phyloP scores from a whole-genome alignment of 2,113 vertebrate genomes.

The Pelvicachromis taeniatus region DNA sequence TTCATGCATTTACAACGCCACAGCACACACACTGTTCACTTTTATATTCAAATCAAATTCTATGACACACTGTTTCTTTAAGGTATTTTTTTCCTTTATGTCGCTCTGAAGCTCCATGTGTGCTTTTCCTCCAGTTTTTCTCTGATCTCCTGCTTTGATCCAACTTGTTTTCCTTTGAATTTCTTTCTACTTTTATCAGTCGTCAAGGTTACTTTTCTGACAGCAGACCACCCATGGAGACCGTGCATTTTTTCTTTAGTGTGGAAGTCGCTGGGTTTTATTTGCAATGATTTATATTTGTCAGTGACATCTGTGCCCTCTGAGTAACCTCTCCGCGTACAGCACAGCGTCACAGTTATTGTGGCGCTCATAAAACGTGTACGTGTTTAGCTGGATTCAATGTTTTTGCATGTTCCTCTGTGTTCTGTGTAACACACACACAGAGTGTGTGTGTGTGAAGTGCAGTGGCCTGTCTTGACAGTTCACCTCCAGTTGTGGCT shows the following conservation, averaged over 20 bases:
- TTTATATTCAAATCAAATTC: neutral
- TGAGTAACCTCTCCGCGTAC: constrained; percentile 1
- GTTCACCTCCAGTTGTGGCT: constrained; percentile 28
- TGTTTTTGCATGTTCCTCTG: neutral
- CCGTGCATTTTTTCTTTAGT: constrained; percentile 11
- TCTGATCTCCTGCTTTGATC: neutral
- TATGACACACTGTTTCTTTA: neutral
- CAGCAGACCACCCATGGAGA: neutral
- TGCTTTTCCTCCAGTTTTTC: neutral
- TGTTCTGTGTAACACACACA: neutral
- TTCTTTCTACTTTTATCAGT: neutral
- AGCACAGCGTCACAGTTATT: neutral
- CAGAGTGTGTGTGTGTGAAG: neutral
- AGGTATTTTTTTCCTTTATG: neutral
- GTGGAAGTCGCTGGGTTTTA: neutral
- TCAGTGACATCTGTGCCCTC: constrained; percentile 29
- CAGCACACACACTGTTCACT: neutral
- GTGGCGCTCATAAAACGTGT: neutral
- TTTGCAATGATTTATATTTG: constrained; percentile 5
- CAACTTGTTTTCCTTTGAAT: neutral
- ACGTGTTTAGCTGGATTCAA: neutral
- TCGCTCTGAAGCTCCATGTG: neutral
- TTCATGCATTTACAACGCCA: neutral
- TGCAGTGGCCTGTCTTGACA: neutral
- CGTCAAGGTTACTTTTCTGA: constrained; percentile 28